Base-by-base conservation (phyloP, 1,140 invertebrate species). In the Uloborus diversus region DNA sequence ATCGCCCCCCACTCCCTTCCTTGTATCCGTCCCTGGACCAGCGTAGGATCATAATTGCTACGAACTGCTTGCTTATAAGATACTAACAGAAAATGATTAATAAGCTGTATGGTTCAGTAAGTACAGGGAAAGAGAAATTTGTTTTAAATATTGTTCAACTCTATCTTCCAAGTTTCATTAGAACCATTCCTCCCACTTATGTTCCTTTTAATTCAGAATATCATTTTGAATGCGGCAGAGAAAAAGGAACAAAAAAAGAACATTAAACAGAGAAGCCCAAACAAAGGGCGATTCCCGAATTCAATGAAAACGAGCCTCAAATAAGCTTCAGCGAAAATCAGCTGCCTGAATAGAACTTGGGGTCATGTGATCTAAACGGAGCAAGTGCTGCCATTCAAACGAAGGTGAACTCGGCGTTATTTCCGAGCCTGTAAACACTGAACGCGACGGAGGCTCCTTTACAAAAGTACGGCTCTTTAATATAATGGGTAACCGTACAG, bases 361-460 rank as follows among this genome's bases (percentile, higher is more conserved):
- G 32, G 37, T 73, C 61, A 57, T 49, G 73, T 78, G 49, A 35
- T 32, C 57, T 51, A 17, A 51, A 33, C 30, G 51, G 61, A 66
- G 61, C 73, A 78, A 78, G 73, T 78, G 73, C 73, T 66, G 47
- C 61, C 62, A 56, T 75, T 75, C 71, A 75, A 75, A 75, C 71
- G 71, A 75, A 75, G 71, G 71, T 75, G 71, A 75, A 75, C 71
- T 75, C 28, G 62, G 37, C 42, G 71, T 75, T 64, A 71, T 71
- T 71, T 71, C 69, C 69, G 23, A 71, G 33, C 56, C 27, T 73
- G 14, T 78, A 65, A 78, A 78, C 73, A 78, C 70, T 73, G 70
- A 62, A 61, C 69, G 69, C 53, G 56, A 42, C 32, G 37, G 28
- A 42, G 66, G 33, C 28, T 13, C 32, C 47, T 27, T 17, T 33